Evolutionary conservation across 2,888 invertebrate genomes (phyloP), one percentile per base, ranked within the genome.

Genomic region (Sisyra terminalis): DNA sequence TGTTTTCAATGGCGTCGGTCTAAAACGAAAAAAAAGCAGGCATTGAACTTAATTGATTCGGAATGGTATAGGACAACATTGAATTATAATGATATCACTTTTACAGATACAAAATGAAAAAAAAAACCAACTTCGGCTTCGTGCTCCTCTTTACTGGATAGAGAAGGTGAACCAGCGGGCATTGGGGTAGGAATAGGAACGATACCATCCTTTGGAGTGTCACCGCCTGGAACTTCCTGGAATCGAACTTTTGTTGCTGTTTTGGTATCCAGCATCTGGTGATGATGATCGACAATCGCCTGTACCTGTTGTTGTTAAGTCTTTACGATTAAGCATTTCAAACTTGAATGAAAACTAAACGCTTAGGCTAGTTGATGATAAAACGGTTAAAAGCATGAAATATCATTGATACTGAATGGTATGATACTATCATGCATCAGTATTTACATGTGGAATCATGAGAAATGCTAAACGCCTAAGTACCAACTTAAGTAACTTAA

Each of bases 211-310:
- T 37, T 37, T 13, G 37, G 37, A 17, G 37, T 17, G 2, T 9
- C 4, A 18, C 18, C 37, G 3, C 11, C 37, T 17, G 18, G 16
- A 17, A 37, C 83, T 59, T 89, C 88, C 52, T 87, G 82, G 64
- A 89, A 89, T 47, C 88, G 76, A 44, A 89, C 88, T 66, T 87
- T 88, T 50, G 85, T 79, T 46, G 83, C 75, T 16, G 77, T 73
- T 64, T 86, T 85, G 49, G 71, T 71, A 50, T 71, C 70, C 47
- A 77, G 71, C 55, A 80, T 78, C 49, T 80, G 80, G 58, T 87
- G 87, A 59, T 86, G 85, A 57, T 86, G 84, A 63, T 93, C 92
- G 48, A 93, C 84, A 54, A 93, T 90, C 41, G 87, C 81, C 71
- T 93, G 92, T 41, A 92, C 89, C 90, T 92, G 67, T 47, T 54